phyloP scores from a whole-genome alignment of 2,888 invertebrate genomes.

The Eristalinus sepulchralis region DNA sequence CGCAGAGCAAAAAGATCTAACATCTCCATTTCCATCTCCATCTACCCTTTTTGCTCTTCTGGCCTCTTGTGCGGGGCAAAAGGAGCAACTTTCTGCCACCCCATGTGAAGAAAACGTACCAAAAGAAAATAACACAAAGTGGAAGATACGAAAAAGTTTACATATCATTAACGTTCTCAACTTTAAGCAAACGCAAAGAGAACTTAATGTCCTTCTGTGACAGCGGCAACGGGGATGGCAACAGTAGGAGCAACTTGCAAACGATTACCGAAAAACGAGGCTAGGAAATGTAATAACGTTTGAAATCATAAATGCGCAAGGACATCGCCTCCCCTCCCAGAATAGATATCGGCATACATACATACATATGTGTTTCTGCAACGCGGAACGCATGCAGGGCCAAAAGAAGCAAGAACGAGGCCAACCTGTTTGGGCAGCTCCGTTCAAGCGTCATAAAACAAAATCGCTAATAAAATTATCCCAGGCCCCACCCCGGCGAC shows the following conservation, averaged over 20 bases:
- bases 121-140: conserved; percentile 5
- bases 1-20: not conserved
- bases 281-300: conserved; percentile 31
- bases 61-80: not conserved
- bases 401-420: not conserved
- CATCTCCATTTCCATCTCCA: not conserved
- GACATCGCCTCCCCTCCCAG: not conserved
- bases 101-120: not conserved
- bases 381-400: not conserved
- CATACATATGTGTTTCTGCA: not conserved
- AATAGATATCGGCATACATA: not conserved
- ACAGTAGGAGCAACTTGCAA: not conserved
- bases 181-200: conserved; percentile 52
- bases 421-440: conserved; percentile 44
- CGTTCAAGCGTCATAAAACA: conserved; percentile 35
- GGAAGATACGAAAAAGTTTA: conserved; percentile 51
- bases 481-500: not conserved
- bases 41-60: not conserved
- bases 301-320: conserved; percentile 39
- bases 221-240: not conserved
- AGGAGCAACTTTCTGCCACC: conserved; percentile 41
- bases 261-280: not conserved
- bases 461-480: conserved; percentile 55
- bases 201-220: conserved; percentile 19
- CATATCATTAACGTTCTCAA: conserved; percentile 66